Conservation (phyloP, 2,888 invertebrate species). For the Cenopis cana region DNA sequence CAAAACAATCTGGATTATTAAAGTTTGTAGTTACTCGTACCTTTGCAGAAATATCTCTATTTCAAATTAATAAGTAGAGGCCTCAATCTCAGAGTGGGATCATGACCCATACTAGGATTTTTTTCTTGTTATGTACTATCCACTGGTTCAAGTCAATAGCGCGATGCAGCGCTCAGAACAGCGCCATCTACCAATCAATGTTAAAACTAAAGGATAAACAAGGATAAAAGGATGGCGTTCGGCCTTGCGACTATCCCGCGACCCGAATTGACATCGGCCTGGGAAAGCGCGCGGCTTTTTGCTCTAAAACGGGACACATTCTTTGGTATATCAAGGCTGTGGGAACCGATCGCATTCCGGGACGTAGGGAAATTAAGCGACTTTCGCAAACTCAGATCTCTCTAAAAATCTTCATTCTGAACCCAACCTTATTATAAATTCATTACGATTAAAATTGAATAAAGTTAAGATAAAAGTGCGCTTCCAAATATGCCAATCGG, state of each 20-base stretch:
- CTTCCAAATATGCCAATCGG: slow-evolving; percentile 13
- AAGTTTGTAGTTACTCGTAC: too few species aligned
- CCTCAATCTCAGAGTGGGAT: neutral
- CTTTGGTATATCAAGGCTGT: slow-evolving; percentile 75
- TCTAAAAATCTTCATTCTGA: neutral
- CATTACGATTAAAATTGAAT: slow-evolving; percentile 7
- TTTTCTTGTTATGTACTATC: neutral
- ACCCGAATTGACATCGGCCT: slow-evolving; percentile 67
- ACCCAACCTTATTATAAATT: neutral
- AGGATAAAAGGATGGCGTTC: slow-evolving; percentile 26
- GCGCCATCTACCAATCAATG: slow-evolving; percentile 7
- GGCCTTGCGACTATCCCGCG: slow-evolving; percentile 55
- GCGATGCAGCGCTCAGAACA: neutral
- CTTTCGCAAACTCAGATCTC: slow-evolving; percentile 21
- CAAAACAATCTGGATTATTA: neutral
- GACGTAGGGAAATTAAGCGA: slow-evolving; percentile 68
- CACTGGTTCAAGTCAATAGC: neutral
- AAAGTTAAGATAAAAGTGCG: neutral
- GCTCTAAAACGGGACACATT: slow-evolving; percentile 69
- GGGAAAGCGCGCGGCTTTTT: slow-evolving; percentile 81
- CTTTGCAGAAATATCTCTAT: too few species aligned
- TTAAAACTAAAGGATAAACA: neutral
- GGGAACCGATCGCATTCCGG: slow-evolving; percentile 82
- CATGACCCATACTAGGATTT: too few species aligned
- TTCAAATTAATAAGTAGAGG: too few species aligned